Evolutionary conservation across 2,888 invertebrate species (phyloP), one percentile per base, ranked within the genome.

Genomic region (Troilus luridus): DNA sequence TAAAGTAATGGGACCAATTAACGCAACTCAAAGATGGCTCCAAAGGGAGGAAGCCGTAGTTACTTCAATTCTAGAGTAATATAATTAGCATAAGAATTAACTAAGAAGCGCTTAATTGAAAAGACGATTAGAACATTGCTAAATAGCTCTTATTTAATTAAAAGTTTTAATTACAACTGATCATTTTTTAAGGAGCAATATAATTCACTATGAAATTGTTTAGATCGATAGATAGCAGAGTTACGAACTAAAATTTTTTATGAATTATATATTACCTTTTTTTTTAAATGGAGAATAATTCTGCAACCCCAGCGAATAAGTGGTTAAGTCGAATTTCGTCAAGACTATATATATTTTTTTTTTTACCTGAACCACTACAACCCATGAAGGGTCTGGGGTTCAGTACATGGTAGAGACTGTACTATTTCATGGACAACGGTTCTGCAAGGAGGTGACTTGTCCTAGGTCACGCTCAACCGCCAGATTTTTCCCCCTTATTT

Each of bases 21-120:
- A 77, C 27, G 17, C 27, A 41, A 77, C 72, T 77, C 72, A 77
- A 77, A 77, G 72, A 77, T 77, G 72, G 72, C 41, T 67, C 24
- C 67, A 77, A 19, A 19, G 27, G 5, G n/a, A 67, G 64, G 67
- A 27, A 67, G 24, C 24, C 14, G 24, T 67, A 27, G 41, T 17
- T 19, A 8, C 72, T 8, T 77, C 27, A 19, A 17, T 77, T 77
- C 19, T 0, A 8, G 6, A 19, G 6, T 77, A 77, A 77, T 77
- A 17, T 41, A 2, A 77, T 77, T 77, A 27, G 1, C 72, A 19
- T 77, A 77, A 41, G 27, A 19, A 77, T 17, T 5, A 77, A 77
- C 72, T 6, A 14, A 77, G 41, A 0, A 2, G 8, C 41, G 3
- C 27, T 77, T 77, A 77, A 67, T 67, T 67, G 67, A 11, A 24